Base-by-base conservation (phyloP, 2,113 vertebrate genomes). In the Amazona vittata region DNA sequence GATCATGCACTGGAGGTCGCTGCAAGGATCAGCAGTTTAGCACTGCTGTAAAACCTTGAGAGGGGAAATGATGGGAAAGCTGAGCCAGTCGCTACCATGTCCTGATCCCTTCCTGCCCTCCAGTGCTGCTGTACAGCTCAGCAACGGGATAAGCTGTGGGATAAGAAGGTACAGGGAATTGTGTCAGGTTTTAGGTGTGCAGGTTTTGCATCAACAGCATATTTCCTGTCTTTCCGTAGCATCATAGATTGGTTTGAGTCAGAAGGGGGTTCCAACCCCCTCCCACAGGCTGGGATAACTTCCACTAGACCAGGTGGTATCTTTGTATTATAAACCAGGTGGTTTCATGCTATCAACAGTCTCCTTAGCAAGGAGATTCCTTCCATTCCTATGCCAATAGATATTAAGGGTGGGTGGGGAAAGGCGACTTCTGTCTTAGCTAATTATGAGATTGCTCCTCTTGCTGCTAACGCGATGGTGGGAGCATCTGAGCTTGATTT, bases 81-180 rank as follows among this genome's bases (percentile, higher is more conserved):
- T 9, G 4, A 10, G 9, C 3, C 25, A 2, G 11, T 9, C 47
- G 0, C 14, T 29, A 1, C 21, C 43, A 5, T 2, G 0, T 11
- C 0, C 24, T 9, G 60, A 20, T 37, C 13, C 57, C 57, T n/a
- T 59, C 47, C 41, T 29, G 43, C 62, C 41, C 50, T 20, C 24
- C 70, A 2, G 11, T 5, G 12, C 50, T 1, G 44, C 60, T 1
- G 7, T 9, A 3, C 37, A 7, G 79, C 50, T 16, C 50, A 2
- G 88, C 3, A 3, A 7, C 0, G 4, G 31, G 31, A 1, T 4
- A 17, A 31, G 57, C 57, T 35, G 16, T 3, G 53, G 83, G 31
- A 4, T 11, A 47, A 22, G 71, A 9, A 12, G 5, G 2, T 2
- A 6, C 7, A 0, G 20, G 37, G 41, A 62, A 16, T n/a, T 4